Conservation (phyloP, 2,113 vertebrate genomes). For the Chaetorhynchus papuensis region DNA sequence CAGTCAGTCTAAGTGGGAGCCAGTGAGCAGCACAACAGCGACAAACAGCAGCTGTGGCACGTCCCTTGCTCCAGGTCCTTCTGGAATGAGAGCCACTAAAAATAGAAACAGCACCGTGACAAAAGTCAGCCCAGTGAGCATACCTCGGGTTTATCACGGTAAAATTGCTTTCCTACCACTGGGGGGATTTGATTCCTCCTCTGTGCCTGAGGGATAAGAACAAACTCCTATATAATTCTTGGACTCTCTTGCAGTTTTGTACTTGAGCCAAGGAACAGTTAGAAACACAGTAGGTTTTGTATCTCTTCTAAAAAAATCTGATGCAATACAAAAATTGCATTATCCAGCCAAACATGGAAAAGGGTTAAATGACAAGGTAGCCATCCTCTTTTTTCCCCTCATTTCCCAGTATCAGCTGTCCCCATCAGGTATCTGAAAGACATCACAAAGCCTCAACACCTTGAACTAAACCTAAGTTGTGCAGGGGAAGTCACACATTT, state of each 20-base stretch:
- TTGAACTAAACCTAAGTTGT: not conserved
- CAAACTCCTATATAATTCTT: not conserved
- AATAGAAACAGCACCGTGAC: not conserved
- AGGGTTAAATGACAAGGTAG: not conserved
- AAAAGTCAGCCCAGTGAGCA: not conserved
- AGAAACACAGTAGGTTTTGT: not conserved
- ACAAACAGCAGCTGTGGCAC: not conserved
- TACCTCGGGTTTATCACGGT: not conserved
- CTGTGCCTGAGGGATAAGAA: not conserved
- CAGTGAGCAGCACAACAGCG: not conserved
- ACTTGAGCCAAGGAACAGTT: not conserved
- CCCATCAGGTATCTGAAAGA: not conserved
- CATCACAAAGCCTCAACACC: not conserved
- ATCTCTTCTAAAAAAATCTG: not conserved
- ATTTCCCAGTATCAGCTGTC: not conserved
- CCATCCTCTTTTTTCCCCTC: accelerated
- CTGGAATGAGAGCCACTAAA: not conserved
- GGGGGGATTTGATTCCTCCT: not conserved
- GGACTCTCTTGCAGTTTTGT: not conserved
- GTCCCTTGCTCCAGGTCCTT: conserved; percentile 7
- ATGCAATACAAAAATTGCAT: not conserved
- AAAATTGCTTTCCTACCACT: not conserved
- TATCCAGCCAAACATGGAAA: not conserved
- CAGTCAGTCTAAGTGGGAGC: not conserved
- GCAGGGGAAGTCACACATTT: not conserved